Evolutionary conservation across 2,888 invertebrate species (phyloP), one percentile per base, ranked within the genome.

Genomic region (Colletes collaris): DNA sequence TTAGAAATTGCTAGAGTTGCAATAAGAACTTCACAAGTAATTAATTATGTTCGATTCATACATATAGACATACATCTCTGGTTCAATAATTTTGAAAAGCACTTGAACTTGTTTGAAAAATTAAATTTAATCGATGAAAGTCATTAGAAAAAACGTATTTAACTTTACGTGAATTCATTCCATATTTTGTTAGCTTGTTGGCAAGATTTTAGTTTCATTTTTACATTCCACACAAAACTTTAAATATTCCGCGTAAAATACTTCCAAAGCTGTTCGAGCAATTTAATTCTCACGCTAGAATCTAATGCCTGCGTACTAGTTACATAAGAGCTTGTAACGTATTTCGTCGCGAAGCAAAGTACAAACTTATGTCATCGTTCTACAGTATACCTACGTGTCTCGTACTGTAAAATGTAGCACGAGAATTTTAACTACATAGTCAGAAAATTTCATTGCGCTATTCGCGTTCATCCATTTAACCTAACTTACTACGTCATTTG

Each of bases 301-400:
- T 58, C 19, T 69, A 37, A 16, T 64, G 55, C 56, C 35, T 53
- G 8, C 67, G 37, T 56, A 37, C 13, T 37, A 49, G 67, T 81
- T 81, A 81, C 53, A 55, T 79, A 81, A 81, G 44, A 55, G 56
- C 52, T 58, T 53, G 53, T 49, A 81, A 60, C 46, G 53, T 58
- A 55, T 65, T 73, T 76, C 72, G 69, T 56, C 44, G 76, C 44
- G 46, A 82, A 72, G 69, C 73, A 73, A 81, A 81, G 75, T 81
- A 64, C 80, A 75, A 76, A 73, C 69, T 82, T 80, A 76, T 76
- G 76, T 76, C 80, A 76, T 73, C 70, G 58, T 58, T 69, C 44
- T 52, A n/a, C 55, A 50, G 52, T 56, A 56, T 68, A 53, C 27
- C 27, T 27, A 27, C 27, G 27, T 27, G 27, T 58, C 19, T 50